These are phyloP conservation scores for Bruchidius siliquastri DNA, from an alignment of 2,888 invertebrate species.

Conservation along the genomic window DNA sequence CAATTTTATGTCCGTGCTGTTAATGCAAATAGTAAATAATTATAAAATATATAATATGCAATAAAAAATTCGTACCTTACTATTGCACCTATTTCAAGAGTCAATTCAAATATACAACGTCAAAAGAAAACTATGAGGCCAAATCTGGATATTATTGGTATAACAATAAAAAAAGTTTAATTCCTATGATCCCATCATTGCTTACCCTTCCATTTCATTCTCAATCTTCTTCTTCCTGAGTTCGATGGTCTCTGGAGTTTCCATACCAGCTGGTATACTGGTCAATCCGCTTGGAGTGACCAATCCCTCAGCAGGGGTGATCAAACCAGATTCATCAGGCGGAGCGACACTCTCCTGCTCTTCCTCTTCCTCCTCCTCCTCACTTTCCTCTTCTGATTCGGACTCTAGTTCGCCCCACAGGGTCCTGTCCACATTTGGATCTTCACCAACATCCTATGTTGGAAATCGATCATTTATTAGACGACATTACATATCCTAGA, in stretches of 20 bases:
- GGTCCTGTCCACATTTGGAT: slow-evolving; percentile 87
- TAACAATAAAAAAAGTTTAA: no score
- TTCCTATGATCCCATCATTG: neutral
- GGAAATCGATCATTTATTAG: neutral
- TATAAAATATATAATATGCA: no score
- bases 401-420: slow-evolving; percentile 97
- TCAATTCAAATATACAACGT: no score
- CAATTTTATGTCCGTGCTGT: no score
- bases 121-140: no score
- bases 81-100: no score
- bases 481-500: neutral
- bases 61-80: no score
- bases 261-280: slow-evolving; percentile 88
- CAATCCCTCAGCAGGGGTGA: slow-evolving; percentile 89
- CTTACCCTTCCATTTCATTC: slow-evolving; percentile 87
- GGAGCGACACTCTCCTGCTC: slow-evolving; percentile 58
- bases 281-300: slow-evolving; percentile 93
- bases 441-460: slow-evolving; percentile 59
- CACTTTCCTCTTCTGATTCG: slow-evolving; percentile 73
- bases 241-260: slow-evolving; percentile 98
- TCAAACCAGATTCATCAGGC: slow-evolving; percentile 75
- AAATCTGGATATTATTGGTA: no score
- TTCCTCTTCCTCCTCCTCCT: slow-evolving; percentile 66
- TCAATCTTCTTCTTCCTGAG: slow-evolving; percentile 95
- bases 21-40: no score